Percentiles rank a stretch among this genome's conserved stretches.
Conservation (phyloP, 92 coral and sea anemone species). For the Epizoanthus scotinus region DNA sequence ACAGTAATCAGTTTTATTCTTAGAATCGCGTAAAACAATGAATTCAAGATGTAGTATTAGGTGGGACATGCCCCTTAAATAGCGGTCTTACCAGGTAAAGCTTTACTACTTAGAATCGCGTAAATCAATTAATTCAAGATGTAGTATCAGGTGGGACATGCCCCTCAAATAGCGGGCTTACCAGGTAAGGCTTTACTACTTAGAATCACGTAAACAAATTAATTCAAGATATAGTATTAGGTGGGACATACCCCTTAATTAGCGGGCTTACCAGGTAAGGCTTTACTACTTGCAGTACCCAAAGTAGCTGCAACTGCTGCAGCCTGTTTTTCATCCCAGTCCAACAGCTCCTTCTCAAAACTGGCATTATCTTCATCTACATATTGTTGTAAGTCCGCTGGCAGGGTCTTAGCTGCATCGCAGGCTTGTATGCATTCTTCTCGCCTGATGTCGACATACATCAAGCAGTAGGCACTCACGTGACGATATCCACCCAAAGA, state of each 20-base stretch:
- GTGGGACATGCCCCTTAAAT: background rate
- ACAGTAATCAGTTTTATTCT: too few relatives aligned
- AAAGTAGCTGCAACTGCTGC: constrained; percentile 10
- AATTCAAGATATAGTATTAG: too few relatives aligned
- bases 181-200: too few relatives aligned
- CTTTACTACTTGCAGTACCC: constrained; percentile 3
- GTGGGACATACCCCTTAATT: too few relatives aligned
- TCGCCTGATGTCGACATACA: constrained; percentile 79
- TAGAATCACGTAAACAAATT: too few relatives aligned
- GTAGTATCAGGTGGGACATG: too few relatives aligned
- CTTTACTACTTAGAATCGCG: too few relatives aligned
- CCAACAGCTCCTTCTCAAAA: constrained; percentile 80
- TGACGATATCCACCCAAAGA: constrained; percentile 89
- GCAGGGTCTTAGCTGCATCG: constrained; percentile 52
- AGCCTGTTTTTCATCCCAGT: constrained; percentile 86
- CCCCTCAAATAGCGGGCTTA: too few relatives aligned
- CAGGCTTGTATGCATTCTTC: constrained; percentile 67
- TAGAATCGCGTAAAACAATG: too few relatives aligned
- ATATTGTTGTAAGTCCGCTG: constrained; percentile 67
- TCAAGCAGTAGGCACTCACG: constrained; percentile 91
- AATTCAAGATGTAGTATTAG: background rate
- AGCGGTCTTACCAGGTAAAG: too few relatives aligned
- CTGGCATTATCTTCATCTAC: constrained; percentile 81
- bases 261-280: background rate
- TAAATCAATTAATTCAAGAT: too few relatives aligned